Evolutionary conservation across 2,113 vertebrate species (phyloP).

Genomic region (Cepphus grylle): DNA sequence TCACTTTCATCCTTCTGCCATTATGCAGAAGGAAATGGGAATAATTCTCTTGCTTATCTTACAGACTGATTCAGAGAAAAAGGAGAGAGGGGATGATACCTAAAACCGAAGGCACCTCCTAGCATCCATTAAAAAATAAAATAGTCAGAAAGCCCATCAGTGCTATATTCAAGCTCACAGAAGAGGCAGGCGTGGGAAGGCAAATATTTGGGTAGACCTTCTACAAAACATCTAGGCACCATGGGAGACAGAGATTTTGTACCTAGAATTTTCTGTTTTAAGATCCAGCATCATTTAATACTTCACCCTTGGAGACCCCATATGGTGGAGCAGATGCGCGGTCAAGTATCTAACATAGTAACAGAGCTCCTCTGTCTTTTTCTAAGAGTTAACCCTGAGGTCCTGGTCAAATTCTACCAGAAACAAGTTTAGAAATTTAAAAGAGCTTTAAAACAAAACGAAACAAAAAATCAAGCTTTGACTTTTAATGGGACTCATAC

Average conservation of each 20-base stretch:
- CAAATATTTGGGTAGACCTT: neutral
- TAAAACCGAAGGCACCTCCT: neutral
- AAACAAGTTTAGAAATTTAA: neutral
- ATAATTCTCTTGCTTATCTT: neutral
- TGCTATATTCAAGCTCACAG: neutral
- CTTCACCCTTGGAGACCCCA: neutral
- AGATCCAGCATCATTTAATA: neutral
- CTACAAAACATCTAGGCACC: neutral
- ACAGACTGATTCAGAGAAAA: neutral
- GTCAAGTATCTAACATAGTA: accelerated
- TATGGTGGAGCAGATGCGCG: neutral
- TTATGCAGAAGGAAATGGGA: neutral
- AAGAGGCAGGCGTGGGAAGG: neutral
- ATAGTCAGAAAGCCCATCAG: neutral
- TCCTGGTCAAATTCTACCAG: neutral
- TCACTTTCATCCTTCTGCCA: neutral
- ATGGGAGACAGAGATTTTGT: neutral
- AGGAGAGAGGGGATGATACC: neutral
- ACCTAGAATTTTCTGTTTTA: neutral
- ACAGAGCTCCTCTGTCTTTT: neutral
- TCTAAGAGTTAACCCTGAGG: neutral
- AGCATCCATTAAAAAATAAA: neutral
- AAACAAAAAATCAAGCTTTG: neutral
- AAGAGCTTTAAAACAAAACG: neutral
- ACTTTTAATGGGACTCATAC: neutral